Conservation (phyloP, 2,113 vertebrate genomes). For the Gila orcuttii region DNA sequence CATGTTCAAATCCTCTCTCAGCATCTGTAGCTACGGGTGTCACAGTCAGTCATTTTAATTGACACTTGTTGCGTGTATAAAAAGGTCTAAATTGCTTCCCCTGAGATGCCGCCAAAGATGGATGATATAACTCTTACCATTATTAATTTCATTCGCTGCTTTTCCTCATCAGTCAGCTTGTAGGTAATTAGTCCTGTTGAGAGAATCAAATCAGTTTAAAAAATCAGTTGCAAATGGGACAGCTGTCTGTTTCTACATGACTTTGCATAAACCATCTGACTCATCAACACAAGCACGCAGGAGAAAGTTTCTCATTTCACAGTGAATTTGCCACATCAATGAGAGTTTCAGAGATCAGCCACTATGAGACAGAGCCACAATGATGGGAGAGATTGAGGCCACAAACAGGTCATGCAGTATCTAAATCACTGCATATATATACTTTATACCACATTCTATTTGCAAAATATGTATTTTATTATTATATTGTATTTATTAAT, state of each 20-base stretch:
- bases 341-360: constrained; percentile 53
- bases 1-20: not conserved
- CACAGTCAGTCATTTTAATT: constrained; percentile 47
- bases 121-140: constrained; percentile 24
- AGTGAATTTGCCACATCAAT: constrained; percentile 62
- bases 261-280: not conserved
- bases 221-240: constrained; percentile 62
- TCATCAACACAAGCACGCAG: constrained; percentile 52
- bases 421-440: not conserved
- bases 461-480: too few relatives aligned
- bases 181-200: constrained; percentile 60
- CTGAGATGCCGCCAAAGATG: constrained; percentile 33
- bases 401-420: not conserved
- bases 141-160: constrained; percentile 46
- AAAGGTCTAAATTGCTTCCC: constrained; percentile 43
- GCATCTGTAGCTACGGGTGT: constrained; percentile 3
- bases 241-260: constrained; percentile 41
- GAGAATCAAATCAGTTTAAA: constrained; percentile 42
- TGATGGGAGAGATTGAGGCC: not conserved
- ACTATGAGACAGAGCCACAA: constrained; percentile 57
- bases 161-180: constrained; percentile 42
- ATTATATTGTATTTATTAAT: too few relatives aligned
- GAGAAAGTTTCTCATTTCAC: constrained; percentile 50
- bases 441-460: too few relatives aligned
- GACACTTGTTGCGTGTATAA: constrained; percentile 40